Base-by-base conservation (phyloP, 2,888 invertebrate genomes). In the Callimorpha dominula region DNA sequence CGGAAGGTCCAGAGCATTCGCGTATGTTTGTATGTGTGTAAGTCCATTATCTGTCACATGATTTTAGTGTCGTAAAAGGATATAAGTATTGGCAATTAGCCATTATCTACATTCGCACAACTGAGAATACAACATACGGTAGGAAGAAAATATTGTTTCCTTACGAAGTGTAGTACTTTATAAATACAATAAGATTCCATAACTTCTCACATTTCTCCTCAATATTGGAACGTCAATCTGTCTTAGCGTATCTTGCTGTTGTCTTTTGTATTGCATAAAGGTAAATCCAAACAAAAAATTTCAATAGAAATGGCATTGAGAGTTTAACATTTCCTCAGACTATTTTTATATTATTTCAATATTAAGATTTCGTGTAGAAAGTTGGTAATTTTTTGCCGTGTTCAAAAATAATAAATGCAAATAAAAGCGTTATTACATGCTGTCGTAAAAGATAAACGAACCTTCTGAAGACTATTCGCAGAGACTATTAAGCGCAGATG, bases 401-500 rank as follows among this genome's bases (percentile, higher is more conserved):
- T 49, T 49, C 9, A 64, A 12, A 63, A 54, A 31, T 31, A 40
- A 70, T 72, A 73, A 81, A 74, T 68, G 71, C 40, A 67, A 67
- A 64, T 7, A 50, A 42, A 68, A 70, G 46, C n/a, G 12, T 11
- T 50, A 70, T 65, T 79, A 68, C 40, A 31, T 79, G 72, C 20
- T 50, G 70, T 65, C 70, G 68, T 74, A 77, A 79, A 82, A 80
- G n/a, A 76, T 79, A 71, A 31, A 31, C 15, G 42, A 71, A 49
- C 68, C 46, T 62, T 64, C 60, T 65, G 46, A 14, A 60, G 72
- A 66, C 66, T 63, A 65, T 67, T 64, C 70, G 71, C 42, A n/a
- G 70, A 76, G 73, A 74, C 66, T 43, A 62, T 72, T 76, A 74
- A 69, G 62, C 63, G 17, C 76, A 74, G 71, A 40, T 66, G n/a